A percentile compares a stretch with the other conserved stretches of the same genome.
Conservation (phyloP, 2,797 vertebrate species). For the Phaenicophaeus curvirostris region DNA sequence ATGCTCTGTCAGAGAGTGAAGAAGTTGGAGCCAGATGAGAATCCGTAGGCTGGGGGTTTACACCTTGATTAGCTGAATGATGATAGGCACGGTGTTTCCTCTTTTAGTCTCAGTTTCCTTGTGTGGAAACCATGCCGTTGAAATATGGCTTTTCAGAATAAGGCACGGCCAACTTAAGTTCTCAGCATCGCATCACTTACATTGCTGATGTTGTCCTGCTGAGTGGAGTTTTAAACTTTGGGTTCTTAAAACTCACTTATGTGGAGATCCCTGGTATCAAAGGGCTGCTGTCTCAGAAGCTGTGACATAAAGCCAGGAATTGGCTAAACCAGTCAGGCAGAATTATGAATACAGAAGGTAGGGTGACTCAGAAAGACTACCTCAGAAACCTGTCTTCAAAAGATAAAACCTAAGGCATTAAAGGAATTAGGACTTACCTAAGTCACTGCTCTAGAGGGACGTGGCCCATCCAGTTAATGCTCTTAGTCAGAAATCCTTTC, state of each 20-base stretch:
- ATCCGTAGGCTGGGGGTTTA: not conserved
- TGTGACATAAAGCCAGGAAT: not conserved
- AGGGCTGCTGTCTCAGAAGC: not conserved
- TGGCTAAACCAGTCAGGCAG: not conserved
- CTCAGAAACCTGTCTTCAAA: not conserved
- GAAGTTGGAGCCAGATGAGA: accelerated
- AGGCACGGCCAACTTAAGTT: not conserved
- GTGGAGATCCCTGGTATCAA: not conserved
- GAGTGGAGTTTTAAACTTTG: not conserved
- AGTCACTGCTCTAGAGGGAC: not conserved
- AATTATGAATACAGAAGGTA: not conserved
- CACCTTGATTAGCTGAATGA: not conserved
- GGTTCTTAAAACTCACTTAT: not conserved
- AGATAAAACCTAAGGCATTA: not conserved
- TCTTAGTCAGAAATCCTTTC: not conserved
- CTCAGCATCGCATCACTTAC: not conserved
- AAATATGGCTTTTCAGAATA: not conserved
- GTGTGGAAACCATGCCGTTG: not conserved
- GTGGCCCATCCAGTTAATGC: not conserved
- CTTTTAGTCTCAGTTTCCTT: not conserved
- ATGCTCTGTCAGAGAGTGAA: not conserved
- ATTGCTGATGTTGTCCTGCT: not conserved
- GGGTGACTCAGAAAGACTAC: not conserved
- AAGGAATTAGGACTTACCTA: not conserved
- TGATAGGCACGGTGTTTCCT: not conserved